These are phyloP conservation scores for Sycophaga agraensis DNA, from an alignment of 1,140 invertebrate genomes.

Conservation along the genomic window DNA sequence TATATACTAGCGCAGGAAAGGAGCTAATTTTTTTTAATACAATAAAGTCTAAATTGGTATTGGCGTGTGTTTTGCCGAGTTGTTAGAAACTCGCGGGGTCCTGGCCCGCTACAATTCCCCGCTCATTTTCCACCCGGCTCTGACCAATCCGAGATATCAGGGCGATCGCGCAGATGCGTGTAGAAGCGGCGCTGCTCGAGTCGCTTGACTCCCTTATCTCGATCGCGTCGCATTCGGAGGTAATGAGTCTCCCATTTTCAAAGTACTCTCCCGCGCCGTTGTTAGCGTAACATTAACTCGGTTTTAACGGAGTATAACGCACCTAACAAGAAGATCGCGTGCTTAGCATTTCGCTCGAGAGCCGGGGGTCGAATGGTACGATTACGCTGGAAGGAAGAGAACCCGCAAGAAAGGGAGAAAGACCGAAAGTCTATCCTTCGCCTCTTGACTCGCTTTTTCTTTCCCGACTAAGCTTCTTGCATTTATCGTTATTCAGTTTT, in stretches of 20 bases:
- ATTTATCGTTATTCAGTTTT: slow-evolving; percentile 13
- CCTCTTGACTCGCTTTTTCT: slow-evolving; percentile 5
- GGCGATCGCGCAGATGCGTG: no score
- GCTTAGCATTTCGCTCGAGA: slow-evolving; percentile 33
- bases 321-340: slow-evolving; percentile 48
- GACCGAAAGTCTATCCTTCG: slow-evolving; percentile 8
- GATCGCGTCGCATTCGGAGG: slow-evolving; percentile 25
- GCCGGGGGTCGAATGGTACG: slow-evolving; percentile 31
- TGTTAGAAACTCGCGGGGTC: slow-evolving; percentile 14
- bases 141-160: slow-evolving; percentile 12
- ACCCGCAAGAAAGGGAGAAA: slow-evolving; percentile 1
- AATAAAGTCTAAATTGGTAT: slow-evolving; percentile 6
- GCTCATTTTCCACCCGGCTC: not conserved
- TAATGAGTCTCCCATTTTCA: slow-evolving; percentile 30
- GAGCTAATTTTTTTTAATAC: not conserved
- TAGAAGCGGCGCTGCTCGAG: slow-evolving; percentile 3
- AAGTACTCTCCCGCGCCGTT: slow-evolving; percentile 12
- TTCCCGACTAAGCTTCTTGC: slow-evolving; percentile 8
- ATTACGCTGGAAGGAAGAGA: not conserved
- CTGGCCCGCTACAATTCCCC: not conserved
- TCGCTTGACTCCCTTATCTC: slow-evolving; percentile 15
- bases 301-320: slow-evolving; percentile 45
- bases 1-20: no score
- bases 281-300: slow-evolving; percentile 37
- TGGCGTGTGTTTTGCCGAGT: slow-evolving; percentile 7